Conservation (phyloP, 2,888 invertebrate genomes). For the Zhuqinia jingwanae region DNA sequence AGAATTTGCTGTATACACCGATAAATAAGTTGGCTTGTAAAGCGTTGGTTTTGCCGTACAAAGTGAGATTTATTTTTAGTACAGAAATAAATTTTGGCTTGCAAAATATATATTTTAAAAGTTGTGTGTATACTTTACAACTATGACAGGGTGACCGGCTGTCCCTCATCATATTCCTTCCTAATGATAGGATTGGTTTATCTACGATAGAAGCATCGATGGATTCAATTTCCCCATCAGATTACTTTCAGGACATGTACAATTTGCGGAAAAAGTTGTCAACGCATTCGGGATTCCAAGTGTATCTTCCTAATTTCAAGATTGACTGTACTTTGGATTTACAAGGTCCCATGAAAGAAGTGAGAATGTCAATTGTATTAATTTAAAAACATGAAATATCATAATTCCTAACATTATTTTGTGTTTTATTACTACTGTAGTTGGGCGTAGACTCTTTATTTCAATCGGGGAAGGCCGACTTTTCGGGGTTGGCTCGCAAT, state of each 20-base stretch:
- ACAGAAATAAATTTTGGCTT: background rate
- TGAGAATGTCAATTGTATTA: too few relatives aligned
- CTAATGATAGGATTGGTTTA: slow-evolving; percentile 50
- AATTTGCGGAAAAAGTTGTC: slow-evolving; percentile 54
- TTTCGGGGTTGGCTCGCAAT: slow-evolving; percentile 40
- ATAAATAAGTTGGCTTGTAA: slow-evolving; percentile 52
- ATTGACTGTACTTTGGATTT: slow-evolving; percentile 66
- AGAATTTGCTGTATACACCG: slow-evolving; percentile 58
- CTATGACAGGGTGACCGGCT: slow-evolving; percentile 61
- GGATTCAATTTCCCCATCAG: slow-evolving; percentile 49
- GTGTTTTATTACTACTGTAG: slow-evolving; percentile 24
- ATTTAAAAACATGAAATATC: too few relatives aligned
- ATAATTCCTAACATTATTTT: background rate
- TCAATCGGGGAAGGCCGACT: slow-evolving; percentile 53
- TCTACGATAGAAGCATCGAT: slow-evolving; percentile 41
- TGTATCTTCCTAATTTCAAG: slow-evolving; percentile 49
- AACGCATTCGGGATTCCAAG: background rate
- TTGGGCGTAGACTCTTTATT: slow-evolving; percentile 60
- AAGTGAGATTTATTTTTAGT: slow-evolving; percentile 8
- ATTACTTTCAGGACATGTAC: slow-evolving; percentile 54
- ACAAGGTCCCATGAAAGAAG: slow-evolving; percentile 62
- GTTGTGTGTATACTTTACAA: too few relatives aligned
- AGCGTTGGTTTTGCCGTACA: slow-evolving; percentile 52
- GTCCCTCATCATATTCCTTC: slow-evolving; percentile 55
- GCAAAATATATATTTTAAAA: background rate